Percentiles rank a stretch among this genome's conserved stretches.
phyloP scores from a whole-genome alignment of 2,113 vertebrate genomes.

The Patagioenas fasciata region DNA sequence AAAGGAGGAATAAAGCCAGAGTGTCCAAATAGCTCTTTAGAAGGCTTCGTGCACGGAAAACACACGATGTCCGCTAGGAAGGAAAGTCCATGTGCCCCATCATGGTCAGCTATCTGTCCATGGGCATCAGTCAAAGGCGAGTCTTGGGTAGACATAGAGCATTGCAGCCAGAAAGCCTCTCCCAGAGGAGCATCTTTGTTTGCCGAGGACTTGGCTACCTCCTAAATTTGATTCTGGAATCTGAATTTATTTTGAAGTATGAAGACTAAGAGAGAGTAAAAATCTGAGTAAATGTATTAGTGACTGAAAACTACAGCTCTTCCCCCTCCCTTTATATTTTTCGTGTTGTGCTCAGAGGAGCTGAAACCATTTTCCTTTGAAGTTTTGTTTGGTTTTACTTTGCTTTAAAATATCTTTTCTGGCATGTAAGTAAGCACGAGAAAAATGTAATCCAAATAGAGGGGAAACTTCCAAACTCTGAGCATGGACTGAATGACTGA shows the following conservation, averaged over 20 bases:
- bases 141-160: rapidly evolving
- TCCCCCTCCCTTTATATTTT: not conserved
- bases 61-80: not conserved
- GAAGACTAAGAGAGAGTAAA: not conserved
- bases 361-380: not conserved
- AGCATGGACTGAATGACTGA: not conserved
- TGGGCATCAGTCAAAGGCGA: not conserved
- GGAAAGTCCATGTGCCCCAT: not conserved
- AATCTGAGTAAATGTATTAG: not conserved
- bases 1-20: not conserved
- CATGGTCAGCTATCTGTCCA: not conserved
- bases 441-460: not conserved
- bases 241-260: not conserved
- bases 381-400: not conserved
- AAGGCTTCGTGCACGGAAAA: not conserved
- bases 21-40: not conserved
- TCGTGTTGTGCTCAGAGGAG: not conserved
- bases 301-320: not conserved
- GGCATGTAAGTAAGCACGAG: not conserved
- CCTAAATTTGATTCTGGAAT: not conserved
- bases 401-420: not conserved
- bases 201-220: not conserved
- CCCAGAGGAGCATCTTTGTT: not conserved
- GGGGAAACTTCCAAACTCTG: not conserved
- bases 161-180: not conserved